phyloP scores from a whole-genome alignment of 2,113 vertebrate species.

The Rafetus swinhoei region DNA sequence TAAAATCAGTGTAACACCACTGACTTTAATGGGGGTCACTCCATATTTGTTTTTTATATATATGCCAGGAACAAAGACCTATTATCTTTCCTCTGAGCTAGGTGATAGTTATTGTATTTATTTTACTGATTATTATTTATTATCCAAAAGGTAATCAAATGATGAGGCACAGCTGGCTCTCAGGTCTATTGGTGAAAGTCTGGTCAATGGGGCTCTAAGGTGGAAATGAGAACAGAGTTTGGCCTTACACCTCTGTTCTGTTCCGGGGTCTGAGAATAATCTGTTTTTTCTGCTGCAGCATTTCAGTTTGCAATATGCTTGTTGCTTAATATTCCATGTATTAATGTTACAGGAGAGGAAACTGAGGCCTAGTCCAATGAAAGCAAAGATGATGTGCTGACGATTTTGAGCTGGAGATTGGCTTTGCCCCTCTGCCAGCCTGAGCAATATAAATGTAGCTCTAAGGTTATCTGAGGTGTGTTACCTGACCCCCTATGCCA shows the following conservation, averaged over 20 bases:
- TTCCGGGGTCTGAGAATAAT: neutral
- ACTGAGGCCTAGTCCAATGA: neutral
- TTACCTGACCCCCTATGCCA: neutral
- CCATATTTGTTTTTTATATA: neutral
- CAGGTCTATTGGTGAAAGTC: neutral
- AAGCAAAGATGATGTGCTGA: neutral
- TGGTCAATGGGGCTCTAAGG: neutral
- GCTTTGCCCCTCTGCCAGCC: neutral
- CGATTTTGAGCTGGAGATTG: neutral
- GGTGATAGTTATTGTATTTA: neutral
- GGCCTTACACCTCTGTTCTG: neutral
- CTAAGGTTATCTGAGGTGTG: neutral
- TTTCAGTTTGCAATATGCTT: neutral
- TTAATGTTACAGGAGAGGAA: neutral
- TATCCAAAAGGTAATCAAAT: neutral
- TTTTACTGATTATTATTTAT: neutral
- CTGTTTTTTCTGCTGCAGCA: neutral
- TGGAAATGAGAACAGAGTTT: neutral
- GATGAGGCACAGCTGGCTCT: neutral
- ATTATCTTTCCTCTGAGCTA: neutral
- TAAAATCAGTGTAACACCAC: neutral
- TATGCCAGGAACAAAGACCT: neutral
- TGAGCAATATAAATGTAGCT: neutral
- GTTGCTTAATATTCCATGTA: neutral
- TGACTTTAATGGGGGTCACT: neutral